Base-by-base conservation (phyloP, 2,113 vertebrate species). In the Lichenostomus cassidix region DNA sequence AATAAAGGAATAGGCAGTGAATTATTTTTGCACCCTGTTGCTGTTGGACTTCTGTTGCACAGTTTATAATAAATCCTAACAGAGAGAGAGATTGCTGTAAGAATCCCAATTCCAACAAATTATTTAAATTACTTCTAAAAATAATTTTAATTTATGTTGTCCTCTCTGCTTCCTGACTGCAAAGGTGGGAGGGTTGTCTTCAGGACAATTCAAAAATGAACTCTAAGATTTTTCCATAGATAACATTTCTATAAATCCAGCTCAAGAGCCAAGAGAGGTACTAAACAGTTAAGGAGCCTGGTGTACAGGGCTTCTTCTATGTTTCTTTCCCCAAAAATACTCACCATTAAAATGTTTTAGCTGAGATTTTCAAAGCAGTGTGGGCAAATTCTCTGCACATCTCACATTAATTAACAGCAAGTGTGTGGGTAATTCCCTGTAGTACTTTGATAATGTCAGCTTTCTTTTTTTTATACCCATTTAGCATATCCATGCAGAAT, bases 401-500 rank as follows among this genome's bases (percentile, higher is more conserved):
- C 93, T 94, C 90, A 94, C 87, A 85, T 95, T 97, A 97, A 97
- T 97, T 96, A 97, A 96, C 93, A 95, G 93, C 82, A 94, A 95
- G 94, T 68, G 74, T 89, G 89, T 87, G 91, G 80, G 91, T 91
- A 96, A 95, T 91, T 97, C 92, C 89, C 92, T 83, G 58, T 68
- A 95, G 94, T 87, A 83, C 91, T 94, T 92, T 76, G 93, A 95
- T 94, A 96, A 96, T 95, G 94, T 95, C 96, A 97, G 83, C 39
- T 52, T 73, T 50, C 63, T 86, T 55, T 59, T 76, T 69, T 56
- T 21, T 25, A 67, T 37, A 81, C 53, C 77, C 65, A 39, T 91
- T 94, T 94, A 96, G 65, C 83, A 92, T 89, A 91, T 78, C 69
- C 81, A 41, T 2, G 2, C 0, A 2, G 91, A 91, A 84, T 44